phyloP scores from a whole-genome alignment of 2,113 vertebrate genomes.

The Ptilonorhynchus violaceus region DNA sequence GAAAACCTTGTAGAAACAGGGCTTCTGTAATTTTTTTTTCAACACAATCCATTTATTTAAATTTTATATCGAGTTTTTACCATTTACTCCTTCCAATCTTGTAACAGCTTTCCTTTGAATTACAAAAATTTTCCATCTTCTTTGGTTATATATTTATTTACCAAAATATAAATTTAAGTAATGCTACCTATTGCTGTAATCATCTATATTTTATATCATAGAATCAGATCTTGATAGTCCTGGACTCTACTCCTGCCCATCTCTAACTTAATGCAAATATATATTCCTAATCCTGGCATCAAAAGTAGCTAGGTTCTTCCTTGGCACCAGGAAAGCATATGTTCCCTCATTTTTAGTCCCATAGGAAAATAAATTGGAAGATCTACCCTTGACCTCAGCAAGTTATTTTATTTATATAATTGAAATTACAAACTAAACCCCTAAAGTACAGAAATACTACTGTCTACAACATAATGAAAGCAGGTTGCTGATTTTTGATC shows the following conservation, averaged over 20 bases:
- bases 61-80: neutral
- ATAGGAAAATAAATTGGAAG: neutral
- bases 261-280: neutral
- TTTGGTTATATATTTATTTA: neutral
- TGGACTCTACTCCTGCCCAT: neutral
- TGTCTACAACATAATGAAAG: neutral
- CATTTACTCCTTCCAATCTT: neutral
- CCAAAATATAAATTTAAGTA: neutral
- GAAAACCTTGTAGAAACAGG: neutral
- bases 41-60: neutral
- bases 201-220: neutral
- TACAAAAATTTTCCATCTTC: neutral
- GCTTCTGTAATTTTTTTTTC: neutral
- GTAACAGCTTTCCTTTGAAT: neutral
- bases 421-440: neutral
- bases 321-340: fast-evolving
- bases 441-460: neutral
- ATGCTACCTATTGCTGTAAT: neutral
- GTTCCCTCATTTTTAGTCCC: neutral
- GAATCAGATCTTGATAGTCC: neutral
- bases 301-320: neutral
- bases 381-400: neutral
- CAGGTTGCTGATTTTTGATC: neutral
- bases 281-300: neutral
- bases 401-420: neutral